These are phyloP conservation scores for Folsomia candida DNA, from an alignment of 2,888 invertebrate species.

Conservation along the genomic window DNA sequence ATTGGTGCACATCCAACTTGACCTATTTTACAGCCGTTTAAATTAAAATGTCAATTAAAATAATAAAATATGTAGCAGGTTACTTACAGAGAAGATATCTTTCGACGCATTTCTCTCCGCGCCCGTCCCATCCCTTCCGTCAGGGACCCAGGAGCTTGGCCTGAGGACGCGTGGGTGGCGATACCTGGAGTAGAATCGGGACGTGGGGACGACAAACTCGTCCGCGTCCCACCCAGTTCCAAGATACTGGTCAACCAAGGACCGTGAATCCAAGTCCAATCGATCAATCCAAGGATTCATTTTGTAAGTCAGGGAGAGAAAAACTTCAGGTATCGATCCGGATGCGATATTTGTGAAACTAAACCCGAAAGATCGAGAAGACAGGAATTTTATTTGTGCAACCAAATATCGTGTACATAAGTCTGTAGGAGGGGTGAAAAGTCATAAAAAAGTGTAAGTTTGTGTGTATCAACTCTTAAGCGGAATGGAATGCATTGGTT, in stretches of 20 bases:
- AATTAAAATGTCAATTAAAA: not conserved
- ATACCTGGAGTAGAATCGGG: not conserved
- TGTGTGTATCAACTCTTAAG: no score
- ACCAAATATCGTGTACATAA: no score
- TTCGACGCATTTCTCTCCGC: constrained; percentile 35
- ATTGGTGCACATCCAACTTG: constrained; percentile 52
- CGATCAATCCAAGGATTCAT: constrained; percentile 8
- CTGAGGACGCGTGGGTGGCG: constrained; percentile 15
- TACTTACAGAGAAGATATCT: constrained; percentile 42
- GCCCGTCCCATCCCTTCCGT: constrained; percentile 33
- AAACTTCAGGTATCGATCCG: no score
- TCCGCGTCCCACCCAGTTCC: constrained; percentile 36
- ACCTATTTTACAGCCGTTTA: constrained; percentile 32
- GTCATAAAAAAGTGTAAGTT: no score
- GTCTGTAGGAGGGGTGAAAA: no score
- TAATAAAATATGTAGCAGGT: not conserved
- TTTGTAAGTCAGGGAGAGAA: no score
- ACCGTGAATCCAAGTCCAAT: not conserved
- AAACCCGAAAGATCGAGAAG: no score
- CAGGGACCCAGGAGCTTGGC: constrained; percentile 11
- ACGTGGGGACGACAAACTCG: constrained; percentile 14
- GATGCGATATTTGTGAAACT: no score
- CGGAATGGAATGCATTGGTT: no score
- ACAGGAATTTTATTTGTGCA: no score
- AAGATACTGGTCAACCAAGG: constrained; percentile 40